phyloP scores from a whole-genome alignment of 2,797 vertebrate genomes.

The Podargus strigoides region DNA sequence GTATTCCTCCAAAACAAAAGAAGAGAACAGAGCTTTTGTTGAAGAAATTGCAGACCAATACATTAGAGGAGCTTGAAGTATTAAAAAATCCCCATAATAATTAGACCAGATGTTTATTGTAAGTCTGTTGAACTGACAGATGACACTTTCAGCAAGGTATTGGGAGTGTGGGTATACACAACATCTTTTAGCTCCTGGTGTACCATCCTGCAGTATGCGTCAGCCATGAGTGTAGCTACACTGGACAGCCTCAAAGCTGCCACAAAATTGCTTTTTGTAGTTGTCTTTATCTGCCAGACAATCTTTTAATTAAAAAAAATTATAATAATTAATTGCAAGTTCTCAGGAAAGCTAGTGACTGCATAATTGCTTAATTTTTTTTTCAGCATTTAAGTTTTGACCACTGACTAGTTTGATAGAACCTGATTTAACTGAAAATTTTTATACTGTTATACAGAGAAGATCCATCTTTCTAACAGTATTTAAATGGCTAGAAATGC shows the following conservation, averaged over 20 bases:
- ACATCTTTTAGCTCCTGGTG: background rate
- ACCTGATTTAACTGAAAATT: background rate
- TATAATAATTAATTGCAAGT: background rate
- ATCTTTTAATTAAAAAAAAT: background rate
- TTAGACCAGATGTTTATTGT: background rate
- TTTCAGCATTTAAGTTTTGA: background rate
- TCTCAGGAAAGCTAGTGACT: background rate
- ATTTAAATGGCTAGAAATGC: background rate
- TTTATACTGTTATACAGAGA: background rate
- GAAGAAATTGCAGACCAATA: background rate
- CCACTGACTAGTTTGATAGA: background rate
- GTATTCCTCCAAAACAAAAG: background rate
- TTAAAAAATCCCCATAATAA: background rate
- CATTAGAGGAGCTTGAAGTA: background rate
- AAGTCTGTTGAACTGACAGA: background rate
- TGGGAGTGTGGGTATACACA: fast-evolving
- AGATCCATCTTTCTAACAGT: background rate
- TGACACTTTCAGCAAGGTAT: background rate
- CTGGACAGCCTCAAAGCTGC: background rate
- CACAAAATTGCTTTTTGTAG: background rate
- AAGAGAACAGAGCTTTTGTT: background rate
- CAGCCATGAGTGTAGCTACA: background rate
- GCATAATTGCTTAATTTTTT: background rate
- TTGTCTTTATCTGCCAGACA: background rate
- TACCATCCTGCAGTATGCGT: background rate